These are phyloP conservation scores for Periophthalmus magnuspinnatus DNA, from an alignment of 2,797 vertebrate species.

Conservation along the genomic window DNA sequence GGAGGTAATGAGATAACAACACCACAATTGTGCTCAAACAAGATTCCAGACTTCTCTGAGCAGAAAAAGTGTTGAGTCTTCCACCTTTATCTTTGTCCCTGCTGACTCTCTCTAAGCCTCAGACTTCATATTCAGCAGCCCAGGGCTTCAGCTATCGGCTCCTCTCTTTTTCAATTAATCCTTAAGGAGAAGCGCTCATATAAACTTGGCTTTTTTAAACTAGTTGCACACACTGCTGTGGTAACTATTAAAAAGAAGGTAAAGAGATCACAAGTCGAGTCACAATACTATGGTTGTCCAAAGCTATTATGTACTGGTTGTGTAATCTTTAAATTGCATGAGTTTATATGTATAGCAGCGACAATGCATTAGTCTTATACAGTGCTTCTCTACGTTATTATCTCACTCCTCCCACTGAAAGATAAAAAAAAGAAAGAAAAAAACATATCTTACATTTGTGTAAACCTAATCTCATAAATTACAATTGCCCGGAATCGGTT, in stretches of 20 bases:
- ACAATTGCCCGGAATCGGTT: no score
- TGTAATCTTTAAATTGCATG: neutral
- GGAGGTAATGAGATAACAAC: conserved; percentile 37
- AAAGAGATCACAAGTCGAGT: neutral
- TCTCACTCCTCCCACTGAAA: no score
- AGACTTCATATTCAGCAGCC: conserved; percentile 67
- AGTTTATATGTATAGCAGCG: no score
- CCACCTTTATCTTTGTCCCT: conserved; percentile 64
- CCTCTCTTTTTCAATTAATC: conserved; percentile 59
- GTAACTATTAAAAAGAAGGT: neutral
- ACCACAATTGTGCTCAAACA: conserved; percentile 33
- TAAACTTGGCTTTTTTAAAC: conserved; percentile 38
- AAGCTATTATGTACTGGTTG: neutral
- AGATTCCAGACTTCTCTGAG: conserved; percentile 32
- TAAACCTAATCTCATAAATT: no score
- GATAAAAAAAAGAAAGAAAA: no score
- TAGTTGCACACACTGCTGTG: conserved; percentile 6
- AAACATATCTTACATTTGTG: no score
- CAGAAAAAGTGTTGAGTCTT: conserved; percentile 54
- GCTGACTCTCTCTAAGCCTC: conserved; percentile 62
- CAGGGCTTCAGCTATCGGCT: conserved; percentile 55
- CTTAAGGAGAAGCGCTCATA: conserved; percentile 35
- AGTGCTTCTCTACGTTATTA: no score
- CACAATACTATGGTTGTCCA: neutral
- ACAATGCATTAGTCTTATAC: no score